phyloP scores from a whole-genome alignment of 2,113 vertebrate species.

The Cichladusa arquata region DNA sequence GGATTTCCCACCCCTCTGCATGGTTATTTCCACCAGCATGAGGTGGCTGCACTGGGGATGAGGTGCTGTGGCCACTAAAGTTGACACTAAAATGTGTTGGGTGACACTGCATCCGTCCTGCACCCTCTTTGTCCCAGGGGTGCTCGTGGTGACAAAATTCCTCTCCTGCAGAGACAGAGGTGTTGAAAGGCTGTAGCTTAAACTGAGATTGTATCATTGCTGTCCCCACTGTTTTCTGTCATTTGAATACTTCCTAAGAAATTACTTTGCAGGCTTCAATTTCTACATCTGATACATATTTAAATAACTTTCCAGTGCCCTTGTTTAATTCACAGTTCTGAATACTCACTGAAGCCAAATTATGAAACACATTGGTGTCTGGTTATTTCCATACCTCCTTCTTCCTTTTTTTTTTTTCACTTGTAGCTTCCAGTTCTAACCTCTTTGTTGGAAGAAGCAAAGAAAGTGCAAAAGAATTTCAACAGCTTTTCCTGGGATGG shows the following conservation, averaged over 20 bases:
- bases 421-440: background rate
- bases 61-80: no score
- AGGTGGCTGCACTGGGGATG: background rate
- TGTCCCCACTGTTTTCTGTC: background rate
- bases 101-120: background rate
- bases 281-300: conserved; percentile 9
- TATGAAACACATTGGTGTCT: background rate
- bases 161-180: background rate
- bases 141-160: background rate
- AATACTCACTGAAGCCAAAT: conserved; percentile 21
- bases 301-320: conserved; percentile 17
- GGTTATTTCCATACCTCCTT: background rate
- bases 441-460: background rate
- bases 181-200: background rate
- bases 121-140: background rate
- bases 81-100: fast-evolving
- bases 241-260: background rate
- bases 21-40: fast-evolving
- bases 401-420: no score
- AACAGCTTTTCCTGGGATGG: background rate
- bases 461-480: background rate
- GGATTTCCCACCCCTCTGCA: fast-evolving
- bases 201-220: background rate
- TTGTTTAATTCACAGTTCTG: conserved; percentile 16
- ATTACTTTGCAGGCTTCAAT: background rate